These are phyloP conservation scores for Hemitrygon akajei DNA, from an alignment of 2,797 vertebrate genomes.

Conservation along the genomic window DNA sequence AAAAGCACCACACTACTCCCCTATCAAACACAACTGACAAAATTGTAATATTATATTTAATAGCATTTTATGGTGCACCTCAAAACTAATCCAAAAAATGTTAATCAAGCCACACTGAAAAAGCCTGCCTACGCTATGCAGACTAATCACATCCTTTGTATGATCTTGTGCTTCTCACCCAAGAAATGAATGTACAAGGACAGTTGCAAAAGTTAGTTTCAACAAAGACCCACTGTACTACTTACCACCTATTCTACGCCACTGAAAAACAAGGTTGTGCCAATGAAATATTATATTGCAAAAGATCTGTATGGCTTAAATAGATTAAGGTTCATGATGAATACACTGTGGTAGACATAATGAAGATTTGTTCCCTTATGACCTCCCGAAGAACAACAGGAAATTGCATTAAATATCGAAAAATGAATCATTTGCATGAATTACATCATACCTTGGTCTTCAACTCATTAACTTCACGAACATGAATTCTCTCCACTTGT, in stretches of 20 bases:
- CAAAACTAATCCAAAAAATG: neutral
- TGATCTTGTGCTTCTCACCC: neutral
- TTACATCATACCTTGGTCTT: slow-evolving; percentile 71
- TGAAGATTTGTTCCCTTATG: neutral
- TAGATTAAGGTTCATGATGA: neutral
- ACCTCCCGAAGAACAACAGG: neutral
- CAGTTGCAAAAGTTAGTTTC: neutral
- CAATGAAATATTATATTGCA: neutral
- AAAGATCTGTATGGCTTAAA: no score
- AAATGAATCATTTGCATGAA: no score
- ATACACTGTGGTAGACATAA: neutral
- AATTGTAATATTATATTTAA: no score
- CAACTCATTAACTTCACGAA: slow-evolving; percentile 62
- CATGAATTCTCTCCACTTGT: slow-evolving; percentile 64
- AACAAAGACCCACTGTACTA: neutral
- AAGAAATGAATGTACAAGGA: neutral
- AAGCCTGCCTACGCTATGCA: neutral
- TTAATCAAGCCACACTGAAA: neutral
- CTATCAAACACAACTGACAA: no score
- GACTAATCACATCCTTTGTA: neutral
- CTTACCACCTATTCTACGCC: neutral
- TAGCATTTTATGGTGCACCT: no score
- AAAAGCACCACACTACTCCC: no score
- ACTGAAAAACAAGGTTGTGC: neutral
- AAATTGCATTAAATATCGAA: neutral